Evolutionary conservation across 2,888 invertebrate genomes (phyloP), one percentile per base, ranked within the genome.

Genomic region (Abscondita cerata): DNA sequence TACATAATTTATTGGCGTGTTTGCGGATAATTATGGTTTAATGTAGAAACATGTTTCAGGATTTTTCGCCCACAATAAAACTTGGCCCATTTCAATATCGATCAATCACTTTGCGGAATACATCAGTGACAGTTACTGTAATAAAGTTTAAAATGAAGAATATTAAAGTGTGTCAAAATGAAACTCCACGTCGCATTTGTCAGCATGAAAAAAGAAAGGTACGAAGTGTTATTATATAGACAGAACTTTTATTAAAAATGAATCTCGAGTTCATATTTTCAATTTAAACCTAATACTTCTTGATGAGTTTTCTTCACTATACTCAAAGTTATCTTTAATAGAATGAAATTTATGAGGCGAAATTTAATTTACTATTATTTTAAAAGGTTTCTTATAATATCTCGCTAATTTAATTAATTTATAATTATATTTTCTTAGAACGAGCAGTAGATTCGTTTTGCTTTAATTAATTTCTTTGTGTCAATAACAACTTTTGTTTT

Each of bases 71-170:
- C 44, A 38, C 25, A 60, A 60, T 55, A 60, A 55, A 59, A 59
- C 59, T 59, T 59, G n/a, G 44, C 52, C 59, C 52, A 48, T 55
- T 62, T 51, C 59, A 63, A 63, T 63, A 63, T 36, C 44, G 63
- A 63, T 63, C 63, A 63, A 63, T 63, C 63, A 63, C 46, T 55
- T 48, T 62, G 55, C 41, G 58, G 58, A 58, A 57, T 62, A 57
- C 58, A 50, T 62, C 58, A 54, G 62, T 63, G 63, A 63, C 63
- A 63, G 59, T 63, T 59, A 56, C 55, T 55, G 63, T 55, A 63
- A 63, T 63, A 63, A 63, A 63, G 51, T 63, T 59, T 63, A 63
- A 59, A 63, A 63, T 55, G 63, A 63, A 62, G 63, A 63, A 63
- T 63, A 63, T 63, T 59, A 59, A 63, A 63, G 59, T 55, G 58